Percentiles rank a stretch among this genome's conserved stretches.
Evolutionary conservation across 2,113 vertebrate species (phyloP).

Genomic region (Nipponia nippon): DNA sequence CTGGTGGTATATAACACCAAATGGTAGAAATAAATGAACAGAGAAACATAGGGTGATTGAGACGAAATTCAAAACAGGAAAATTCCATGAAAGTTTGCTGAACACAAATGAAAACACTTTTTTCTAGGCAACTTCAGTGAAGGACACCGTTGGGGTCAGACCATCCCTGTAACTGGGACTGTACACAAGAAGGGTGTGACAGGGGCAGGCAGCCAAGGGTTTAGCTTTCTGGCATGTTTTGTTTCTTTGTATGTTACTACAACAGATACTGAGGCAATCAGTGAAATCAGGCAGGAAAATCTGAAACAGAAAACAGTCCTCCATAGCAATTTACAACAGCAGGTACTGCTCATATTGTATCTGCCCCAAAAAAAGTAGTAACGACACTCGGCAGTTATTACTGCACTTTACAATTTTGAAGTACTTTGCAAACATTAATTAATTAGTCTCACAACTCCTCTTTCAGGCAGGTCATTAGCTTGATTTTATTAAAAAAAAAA

Average conservation of each 20-base stretch:
- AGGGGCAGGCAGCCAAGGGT: background rate
- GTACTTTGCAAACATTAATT: conserved; percentile 10
- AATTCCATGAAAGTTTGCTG: background rate
- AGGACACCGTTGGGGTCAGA: background rate
- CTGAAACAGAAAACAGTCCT: background rate
- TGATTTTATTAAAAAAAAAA: background rate
- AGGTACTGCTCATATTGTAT: background rate
- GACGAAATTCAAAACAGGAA: background rate
- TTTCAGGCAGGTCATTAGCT: conserved; percentile 5
- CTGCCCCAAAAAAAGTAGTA: background rate
- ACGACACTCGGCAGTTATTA: background rate
- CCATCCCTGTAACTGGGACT: background rate
- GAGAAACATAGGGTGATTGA: background rate
- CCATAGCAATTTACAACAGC: background rate
- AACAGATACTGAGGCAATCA: background rate
- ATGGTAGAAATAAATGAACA: background rate
- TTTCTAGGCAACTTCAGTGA: background rate
- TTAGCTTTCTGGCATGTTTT: background rate
- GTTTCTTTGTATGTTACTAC: background rate
- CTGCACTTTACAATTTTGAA: background rate
- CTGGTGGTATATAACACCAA: background rate
- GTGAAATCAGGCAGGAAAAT: background rate
- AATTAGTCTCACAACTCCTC: background rate
- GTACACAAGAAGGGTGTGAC: background rate
- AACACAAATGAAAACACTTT: background rate